A percentile compares a stretch with the other conserved stretches of the same genome.
Evolutionary conservation across 2,797 vertebrate genomes (phyloP).

Genomic region (Gephyroberyx darwinii): DNA sequence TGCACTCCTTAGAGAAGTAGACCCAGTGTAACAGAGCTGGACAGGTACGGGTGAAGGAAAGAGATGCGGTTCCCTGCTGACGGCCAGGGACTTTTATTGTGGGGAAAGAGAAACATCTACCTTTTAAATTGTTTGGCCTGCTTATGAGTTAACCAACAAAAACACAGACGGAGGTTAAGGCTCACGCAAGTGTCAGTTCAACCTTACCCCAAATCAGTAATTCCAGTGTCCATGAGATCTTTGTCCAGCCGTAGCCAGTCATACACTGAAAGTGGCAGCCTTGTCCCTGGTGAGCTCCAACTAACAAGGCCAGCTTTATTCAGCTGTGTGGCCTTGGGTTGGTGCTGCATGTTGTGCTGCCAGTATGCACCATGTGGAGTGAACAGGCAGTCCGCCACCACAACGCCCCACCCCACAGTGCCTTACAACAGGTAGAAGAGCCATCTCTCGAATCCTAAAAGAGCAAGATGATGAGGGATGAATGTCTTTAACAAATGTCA

Average conservation of each 20-base stretch:
- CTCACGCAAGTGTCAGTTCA: neutral
- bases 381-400: slow-evolving; percentile 33
- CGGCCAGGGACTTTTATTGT: slow-evolving; percentile 11
- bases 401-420: slow-evolving; percentile 44
- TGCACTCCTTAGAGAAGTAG: neutral
- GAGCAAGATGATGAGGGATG: slow-evolving; percentile 52
- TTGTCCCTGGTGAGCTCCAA: slow-evolving; percentile 33
- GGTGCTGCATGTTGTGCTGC: slow-evolving; percentile 51
- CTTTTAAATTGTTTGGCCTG: slow-evolving; percentile 5
- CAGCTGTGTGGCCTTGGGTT: slow-evolving; percentile 39
- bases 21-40: neutral
- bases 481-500: slow-evolving; percentile 66
- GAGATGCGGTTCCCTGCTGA: slow-evolving; percentile 12
- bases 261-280: slow-evolving; percentile 21
- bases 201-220: slow-evolving; percentile 12
- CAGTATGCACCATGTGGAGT: slow-evolving; percentile 19
- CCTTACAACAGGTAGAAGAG: slow-evolving; percentile 46
- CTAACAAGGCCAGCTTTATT: slow-evolving; percentile 40
- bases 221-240: slow-evolving; percentile 1
- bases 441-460: slow-evolving; percentile 47
- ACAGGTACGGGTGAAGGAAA: slow-evolving; percentile 14
- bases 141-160: slow-evolving; percentile 23
- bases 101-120: slow-evolving; percentile 12
- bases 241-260: neutral
- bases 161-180: neutral